phyloP scores from a whole-genome alignment of 2,888 invertebrate species.

The Panzeria rudis region DNA sequence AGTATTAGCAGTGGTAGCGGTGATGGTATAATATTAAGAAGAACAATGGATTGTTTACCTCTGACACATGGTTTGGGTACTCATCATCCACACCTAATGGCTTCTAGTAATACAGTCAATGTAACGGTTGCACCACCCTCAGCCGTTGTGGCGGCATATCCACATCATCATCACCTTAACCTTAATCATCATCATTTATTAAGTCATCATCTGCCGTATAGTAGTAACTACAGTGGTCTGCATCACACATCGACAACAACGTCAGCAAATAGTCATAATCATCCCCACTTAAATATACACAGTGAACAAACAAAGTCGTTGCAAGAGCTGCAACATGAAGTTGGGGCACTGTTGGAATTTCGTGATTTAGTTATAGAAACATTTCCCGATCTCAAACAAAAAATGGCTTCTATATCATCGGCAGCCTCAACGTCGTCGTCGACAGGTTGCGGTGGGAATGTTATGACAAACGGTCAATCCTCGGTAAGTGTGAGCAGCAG shows the following conservation, averaged over 20 bases:
- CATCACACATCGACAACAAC: conserved; percentile 55
- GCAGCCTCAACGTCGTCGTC: conserved; percentile 77
- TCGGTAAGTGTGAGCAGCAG: conserved; percentile 64
- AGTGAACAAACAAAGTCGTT: conserved; percentile 95
- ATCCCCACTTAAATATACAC: conserved; percentile 89
- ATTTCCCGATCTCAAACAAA: conserved; percentile 94
- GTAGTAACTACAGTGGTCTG: conserved; percentile 78
- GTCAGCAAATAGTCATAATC: conserved; percentile 78
- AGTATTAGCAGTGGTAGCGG: conserved; percentile 71
- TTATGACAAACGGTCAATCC: conserved; percentile 52
- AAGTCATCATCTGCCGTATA: conserved; percentile 80
- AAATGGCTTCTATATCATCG: conserved; percentile 89
- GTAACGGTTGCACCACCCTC: conserved; percentile 75
- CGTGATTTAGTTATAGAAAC: conserved; percentile 97
- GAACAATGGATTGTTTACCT: conserved; percentile 90
- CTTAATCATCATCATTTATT: conserved; percentile 77
- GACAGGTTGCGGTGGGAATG: conserved; percentile 64
- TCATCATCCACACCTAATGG: conserved; percentile 73
- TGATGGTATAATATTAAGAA: conserved; percentile 68
- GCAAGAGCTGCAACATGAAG: conserved; percentile 97
- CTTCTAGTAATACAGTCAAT: conserved; percentile 84
- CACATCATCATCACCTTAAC: conserved; percentile 78
- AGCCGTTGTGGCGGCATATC: conserved; percentile 80
- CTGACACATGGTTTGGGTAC: conserved; percentile 83
- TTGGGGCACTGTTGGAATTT: conserved; percentile 94